Evolutionary conservation across 1,140 invertebrate genomes (phyloP).

Genomic region (Bombus impatiens): DNA sequence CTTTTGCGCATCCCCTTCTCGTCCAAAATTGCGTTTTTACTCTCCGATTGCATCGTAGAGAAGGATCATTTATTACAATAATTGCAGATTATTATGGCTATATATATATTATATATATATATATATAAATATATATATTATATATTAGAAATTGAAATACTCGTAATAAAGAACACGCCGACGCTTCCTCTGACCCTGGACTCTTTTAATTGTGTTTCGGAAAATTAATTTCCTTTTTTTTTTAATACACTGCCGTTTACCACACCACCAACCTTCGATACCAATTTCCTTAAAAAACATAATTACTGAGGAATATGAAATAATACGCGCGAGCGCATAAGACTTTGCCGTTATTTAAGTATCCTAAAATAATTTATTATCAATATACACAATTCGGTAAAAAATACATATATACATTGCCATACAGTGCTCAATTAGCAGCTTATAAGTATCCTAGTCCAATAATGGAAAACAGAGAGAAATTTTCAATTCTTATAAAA

Average conservation of each 20-base stretch:
- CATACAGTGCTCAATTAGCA: conserved; percentile 29
- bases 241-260: not conserved
- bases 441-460: conserved; percentile 30
- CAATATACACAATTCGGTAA: conserved; percentile 27
- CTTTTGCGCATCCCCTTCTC: conserved; percentile 54
- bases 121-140: conserved; percentile 78
- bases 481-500: conserved; percentile 50
- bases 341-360: conserved; percentile 8
- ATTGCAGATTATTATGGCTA: conserved; percentile 79
- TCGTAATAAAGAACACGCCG: conserved; percentile 81
- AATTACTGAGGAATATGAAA: not conserved
- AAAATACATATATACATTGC: conserved; percentile 24
- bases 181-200: conserved; percentile 77
- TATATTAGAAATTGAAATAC: conserved; percentile 81
- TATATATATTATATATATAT: conserved; percentile 74
- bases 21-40: conserved; percentile 59
- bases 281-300: not conserved
- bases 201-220: conserved; percentile 32
- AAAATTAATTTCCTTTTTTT: not conserved
- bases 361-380: conserved; percentile 44
- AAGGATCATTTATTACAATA: conserved; percentile 78
- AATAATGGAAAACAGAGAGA: conserved; percentile 14
- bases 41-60: conserved; percentile 70
- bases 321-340: not conserved
- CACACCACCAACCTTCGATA: not conserved